Evolutionary conservation across 2,888 invertebrate genomes (phyloP).

Genomic region (Ophonus ardosiacus): DNA sequence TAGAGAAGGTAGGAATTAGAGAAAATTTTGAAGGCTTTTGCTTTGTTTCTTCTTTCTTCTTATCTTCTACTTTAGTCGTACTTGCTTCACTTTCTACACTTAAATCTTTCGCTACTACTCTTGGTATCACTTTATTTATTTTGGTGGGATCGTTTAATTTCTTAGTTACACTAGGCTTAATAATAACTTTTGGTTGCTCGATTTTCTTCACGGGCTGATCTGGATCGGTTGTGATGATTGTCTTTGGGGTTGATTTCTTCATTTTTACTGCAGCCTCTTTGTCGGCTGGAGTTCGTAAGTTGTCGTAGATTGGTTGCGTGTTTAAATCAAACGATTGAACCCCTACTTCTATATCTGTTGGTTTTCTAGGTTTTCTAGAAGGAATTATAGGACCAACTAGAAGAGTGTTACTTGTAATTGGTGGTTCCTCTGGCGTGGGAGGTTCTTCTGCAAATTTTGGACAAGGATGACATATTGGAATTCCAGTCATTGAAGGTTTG

Average conservation of each 20-base stretch:
- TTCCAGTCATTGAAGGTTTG: conserved; percentile 71
- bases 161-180: conserved; percentile 78
- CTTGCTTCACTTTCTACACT: conserved; percentile 66
- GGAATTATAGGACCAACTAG: conserved; percentile 79
- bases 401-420: conserved; percentile 77
- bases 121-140: conserved; percentile 74
- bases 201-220: conserved; percentile 73
- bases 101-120: conserved; percentile 75
- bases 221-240: conserved; percentile 78
- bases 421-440: conserved; percentile 75
- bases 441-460: conserved; percentile 77
- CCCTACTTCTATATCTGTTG: conserved; percentile 7
- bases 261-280: conserved; percentile 45
- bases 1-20: conserved; percentile 73
- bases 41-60: conserved; percentile 65
- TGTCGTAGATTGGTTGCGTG: conserved; percentile 72
- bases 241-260: conserved; percentile 71
- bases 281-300: conserved; percentile 67
- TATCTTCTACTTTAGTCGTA: conserved; percentile 58
- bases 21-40: conserved; percentile 69
- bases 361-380: conserved; percentile 67
- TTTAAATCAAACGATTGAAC: conserved; percentile 68
- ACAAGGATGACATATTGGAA: conserved; percentile 75
- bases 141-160: conserved; percentile 70
- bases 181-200: conserved; percentile 81